Conservation (phyloP, 2,113 vertebrate species). For the Pluvianellus socialis region DNA sequence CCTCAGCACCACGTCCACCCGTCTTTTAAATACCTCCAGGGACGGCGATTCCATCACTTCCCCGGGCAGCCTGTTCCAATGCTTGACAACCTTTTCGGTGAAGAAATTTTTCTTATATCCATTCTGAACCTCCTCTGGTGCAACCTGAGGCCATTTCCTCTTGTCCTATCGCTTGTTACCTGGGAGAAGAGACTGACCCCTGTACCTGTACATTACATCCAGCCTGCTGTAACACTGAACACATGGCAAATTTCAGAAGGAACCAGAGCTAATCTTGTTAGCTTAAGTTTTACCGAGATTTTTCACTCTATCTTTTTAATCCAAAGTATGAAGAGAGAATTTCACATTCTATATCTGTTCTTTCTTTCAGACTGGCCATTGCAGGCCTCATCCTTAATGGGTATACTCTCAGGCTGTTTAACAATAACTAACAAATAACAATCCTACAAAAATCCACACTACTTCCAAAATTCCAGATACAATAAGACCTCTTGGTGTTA, state of each 20-base stretch:
- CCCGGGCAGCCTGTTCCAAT: no score
- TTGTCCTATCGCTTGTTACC: no score
- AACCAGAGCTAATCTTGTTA: neutral
- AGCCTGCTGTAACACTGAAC: neutral
- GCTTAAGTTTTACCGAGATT: neutral
- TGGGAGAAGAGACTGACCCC: no score
- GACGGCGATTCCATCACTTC: no score
- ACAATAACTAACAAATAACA: neutral
- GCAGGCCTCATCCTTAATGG: neutral
- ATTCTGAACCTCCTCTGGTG: no score
- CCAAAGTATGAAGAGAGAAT: neutral
- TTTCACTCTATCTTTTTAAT: neutral
- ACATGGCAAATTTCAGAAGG: neutral
- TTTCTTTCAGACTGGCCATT: neutral
- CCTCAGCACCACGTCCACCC: no score
- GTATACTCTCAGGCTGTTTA: neutral
- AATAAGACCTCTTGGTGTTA: neutral
- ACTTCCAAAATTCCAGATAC: neutral
- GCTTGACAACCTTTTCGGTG: no score
- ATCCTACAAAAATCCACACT: neutral
- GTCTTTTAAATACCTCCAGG: no score
- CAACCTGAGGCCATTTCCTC: no score
- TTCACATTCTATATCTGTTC: neutral
- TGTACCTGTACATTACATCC: neutral
- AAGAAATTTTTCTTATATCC: no score